Conservation (phyloP, 2,888 invertebrate species). For the Drosophila anomalata region DNA sequence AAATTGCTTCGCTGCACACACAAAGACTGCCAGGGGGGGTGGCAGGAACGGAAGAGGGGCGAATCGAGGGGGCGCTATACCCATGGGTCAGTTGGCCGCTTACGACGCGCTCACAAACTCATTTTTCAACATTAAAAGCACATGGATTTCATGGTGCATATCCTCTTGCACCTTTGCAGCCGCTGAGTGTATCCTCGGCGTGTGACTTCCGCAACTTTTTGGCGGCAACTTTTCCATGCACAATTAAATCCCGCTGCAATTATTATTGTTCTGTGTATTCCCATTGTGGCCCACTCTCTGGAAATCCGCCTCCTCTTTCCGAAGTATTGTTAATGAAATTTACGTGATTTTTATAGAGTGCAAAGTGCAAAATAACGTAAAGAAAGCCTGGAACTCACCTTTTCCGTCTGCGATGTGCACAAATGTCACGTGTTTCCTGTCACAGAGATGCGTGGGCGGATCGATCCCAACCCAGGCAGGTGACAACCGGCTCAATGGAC, state of each 20-base stretch:
- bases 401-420: conserved; percentile 29
- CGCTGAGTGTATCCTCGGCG: conserved; percentile 23
- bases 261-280: conserved; percentile 59
- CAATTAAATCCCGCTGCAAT: conserved; percentile 73
- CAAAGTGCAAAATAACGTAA: conserved; percentile 22
- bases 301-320: conserved; percentile 8
- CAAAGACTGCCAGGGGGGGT: conserved; percentile 36
- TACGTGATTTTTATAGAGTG: conserved; percentile 62
- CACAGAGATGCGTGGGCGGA: conserved; percentile 15
- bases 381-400: conserved; percentile 16
- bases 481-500: conserved; percentile 18
- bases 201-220: conserved; percentile 47
- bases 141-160: conserved; percentile 69
- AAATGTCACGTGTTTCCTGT: conserved; percentile 62
- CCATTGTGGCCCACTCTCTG: conserved; percentile 22
- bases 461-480: conserved; percentile 11
- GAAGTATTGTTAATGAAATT: conserved; percentile 68
- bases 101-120: conserved; percentile 66
- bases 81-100: conserved; percentile 34
- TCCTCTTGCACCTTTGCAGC: conserved; percentile 65
- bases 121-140: conserved; percentile 76
- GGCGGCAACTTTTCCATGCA: conserved; percentile 51
- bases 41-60: background rate
- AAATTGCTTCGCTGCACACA: conserved; percentile 74
- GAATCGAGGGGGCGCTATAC: background rate